phyloP scores from a whole-genome alignment of 2,888 invertebrate species.

The Leptinotarsa peninsularis region DNA sequence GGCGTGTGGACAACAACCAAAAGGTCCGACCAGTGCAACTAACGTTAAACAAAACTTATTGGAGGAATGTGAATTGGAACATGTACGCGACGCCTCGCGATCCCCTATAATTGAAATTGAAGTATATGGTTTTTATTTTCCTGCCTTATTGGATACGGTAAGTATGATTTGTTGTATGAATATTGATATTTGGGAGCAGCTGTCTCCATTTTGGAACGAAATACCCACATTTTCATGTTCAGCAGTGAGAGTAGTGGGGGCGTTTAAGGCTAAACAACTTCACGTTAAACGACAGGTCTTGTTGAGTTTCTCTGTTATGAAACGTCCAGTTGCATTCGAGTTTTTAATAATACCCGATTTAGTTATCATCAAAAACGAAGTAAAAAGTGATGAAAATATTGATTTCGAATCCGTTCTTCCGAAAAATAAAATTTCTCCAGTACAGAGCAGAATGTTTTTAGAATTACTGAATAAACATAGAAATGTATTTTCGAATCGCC shows the following conservation, averaged over 20 bases:
- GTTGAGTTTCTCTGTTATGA: no score
- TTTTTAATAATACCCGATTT: no score
- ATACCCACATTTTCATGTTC: conserved; percentile 14
- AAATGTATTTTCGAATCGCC: no score
- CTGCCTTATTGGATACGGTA: neutral
- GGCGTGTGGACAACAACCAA: neutral
- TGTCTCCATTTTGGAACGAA: conserved; percentile 6
- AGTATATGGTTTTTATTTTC: neutral
- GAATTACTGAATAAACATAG: no score
- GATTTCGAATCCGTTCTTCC: neutral
- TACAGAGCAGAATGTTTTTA: no score
- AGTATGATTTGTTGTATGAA: conserved; percentile 9
- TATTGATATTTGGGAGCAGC: conserved; percentile 1
- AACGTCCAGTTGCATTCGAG: no score
- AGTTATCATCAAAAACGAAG: neutral
- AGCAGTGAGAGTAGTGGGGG: neutral
- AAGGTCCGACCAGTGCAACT: neutral
- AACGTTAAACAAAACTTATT: conserved; percentile 8
- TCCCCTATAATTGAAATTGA: conserved; percentile 9
- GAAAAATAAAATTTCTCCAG: neutral
- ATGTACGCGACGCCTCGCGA: neutral
- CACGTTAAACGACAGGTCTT: no score
- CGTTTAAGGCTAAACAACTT: neutral
- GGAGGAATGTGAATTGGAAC: conserved; percentile 17
- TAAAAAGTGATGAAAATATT: neutral